phyloP scores from a whole-genome alignment of 2,888 invertebrate species.

The Physocephala rufipes region DNA sequence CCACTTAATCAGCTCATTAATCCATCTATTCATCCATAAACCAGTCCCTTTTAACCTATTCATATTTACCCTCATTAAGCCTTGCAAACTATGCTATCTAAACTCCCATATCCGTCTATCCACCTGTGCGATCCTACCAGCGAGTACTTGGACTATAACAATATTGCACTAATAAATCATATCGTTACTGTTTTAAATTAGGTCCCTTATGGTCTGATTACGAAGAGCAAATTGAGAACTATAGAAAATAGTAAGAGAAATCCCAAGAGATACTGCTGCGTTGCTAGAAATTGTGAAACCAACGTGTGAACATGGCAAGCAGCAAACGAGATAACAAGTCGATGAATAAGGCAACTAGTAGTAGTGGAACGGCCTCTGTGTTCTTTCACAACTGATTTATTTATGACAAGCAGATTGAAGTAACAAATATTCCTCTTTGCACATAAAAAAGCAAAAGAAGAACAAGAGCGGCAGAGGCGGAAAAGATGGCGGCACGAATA shows the following conservation, averaged over 20 bases:
- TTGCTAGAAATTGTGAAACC: no score
- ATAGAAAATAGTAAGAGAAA: background rate
- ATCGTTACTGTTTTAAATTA: conserved; percentile 5
- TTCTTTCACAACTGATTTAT: conserved; percentile 15
- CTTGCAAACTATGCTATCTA: no score
- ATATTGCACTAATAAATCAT: conserved; percentile 23
- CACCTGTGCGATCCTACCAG: background rate
- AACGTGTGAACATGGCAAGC: no score
- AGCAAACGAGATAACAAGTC: no score
- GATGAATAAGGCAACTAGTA: no score
- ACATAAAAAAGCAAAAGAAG: conserved; percentile 3
- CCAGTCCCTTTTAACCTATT: no score
- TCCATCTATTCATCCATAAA: background rate
- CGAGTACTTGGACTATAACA: no score
- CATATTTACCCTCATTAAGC: no score
- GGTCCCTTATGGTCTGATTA: background rate
- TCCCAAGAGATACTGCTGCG: background rate
- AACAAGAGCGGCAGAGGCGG: no score
- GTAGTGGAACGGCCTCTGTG: background rate
- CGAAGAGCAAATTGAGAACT: background rate
- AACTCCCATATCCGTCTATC: no score
- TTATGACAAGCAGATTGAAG: conserved; percentile 7
- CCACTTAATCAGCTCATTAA: background rate
- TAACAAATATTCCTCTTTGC: conserved; percentile 12
- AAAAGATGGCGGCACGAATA: no score